Evolutionary conservation across 1,140 invertebrate species (phyloP).

Genomic region (Drosophila paulistorum): DNA sequence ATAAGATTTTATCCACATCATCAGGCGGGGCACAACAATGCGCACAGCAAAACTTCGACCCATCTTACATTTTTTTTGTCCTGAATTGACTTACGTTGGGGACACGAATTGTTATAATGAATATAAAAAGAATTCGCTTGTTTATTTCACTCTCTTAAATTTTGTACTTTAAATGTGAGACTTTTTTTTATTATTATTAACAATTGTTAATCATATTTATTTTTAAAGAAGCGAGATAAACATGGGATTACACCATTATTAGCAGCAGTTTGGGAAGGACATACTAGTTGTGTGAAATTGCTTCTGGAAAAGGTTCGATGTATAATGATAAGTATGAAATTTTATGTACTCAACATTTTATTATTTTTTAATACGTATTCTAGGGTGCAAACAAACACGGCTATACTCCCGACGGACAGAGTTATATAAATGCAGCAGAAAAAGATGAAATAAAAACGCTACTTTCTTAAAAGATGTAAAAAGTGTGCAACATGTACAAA

Average conservation of each 20-base stretch:
- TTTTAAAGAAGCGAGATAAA: constrained; percentile 87
- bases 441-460: constrained; percentile 91
- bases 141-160: too few relatives aligned
- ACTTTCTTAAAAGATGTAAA: constrained; percentile 20
- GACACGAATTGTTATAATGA: too few relatives aligned
- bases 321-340: too few relatives aligned
- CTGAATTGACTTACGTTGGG: too few relatives aligned
- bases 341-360: neutral
- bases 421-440: constrained; percentile 94
- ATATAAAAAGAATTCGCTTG: too few relatives aligned
- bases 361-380: neutral
- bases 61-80: too few relatives aligned
- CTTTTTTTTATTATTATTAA: too few relatives aligned
- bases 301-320: constrained; percentile 88
- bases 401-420: constrained; percentile 92
- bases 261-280: constrained; percentile 98
- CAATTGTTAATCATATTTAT: too few relatives aligned
- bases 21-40: too few relatives aligned
- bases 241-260: constrained; percentile 96
- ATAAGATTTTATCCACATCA: too few relatives aligned
- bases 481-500: neutral
- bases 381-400: constrained; percentile 92
- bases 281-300: constrained; percentile 94
- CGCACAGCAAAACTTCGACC: too few relatives aligned
- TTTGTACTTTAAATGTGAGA: too few relatives aligned